Conservation (phyloP, 2,797 vertebrate species). For the Semotilus atromaculatus region DNA sequence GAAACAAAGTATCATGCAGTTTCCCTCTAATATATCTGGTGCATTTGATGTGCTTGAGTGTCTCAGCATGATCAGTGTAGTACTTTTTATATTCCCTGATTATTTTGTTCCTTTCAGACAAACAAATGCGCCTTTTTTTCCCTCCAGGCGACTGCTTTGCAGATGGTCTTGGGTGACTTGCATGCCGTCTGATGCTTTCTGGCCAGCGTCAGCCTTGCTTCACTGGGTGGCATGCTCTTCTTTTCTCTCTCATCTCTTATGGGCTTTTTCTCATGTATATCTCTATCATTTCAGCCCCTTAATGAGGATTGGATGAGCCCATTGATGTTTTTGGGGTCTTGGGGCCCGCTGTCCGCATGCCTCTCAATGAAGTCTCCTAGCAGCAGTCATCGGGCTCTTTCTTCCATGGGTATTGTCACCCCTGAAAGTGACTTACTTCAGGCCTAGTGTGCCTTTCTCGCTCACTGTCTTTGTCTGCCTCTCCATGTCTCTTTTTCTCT, state of each 20-base stretch:
- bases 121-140: constrained; percentile 31
- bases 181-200: constrained; percentile 31
- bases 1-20: constrained; percentile 6
- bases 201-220: constrained; percentile 50
- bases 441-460: constrained; percentile 73
- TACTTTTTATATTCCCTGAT: constrained; percentile 9
- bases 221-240: constrained; percentile 59
- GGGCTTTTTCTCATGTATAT: constrained; percentile 77
- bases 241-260: constrained; percentile 73
- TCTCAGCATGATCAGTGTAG: constrained; percentile 21
- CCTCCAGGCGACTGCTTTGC: background rate
- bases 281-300: constrained; percentile 78
- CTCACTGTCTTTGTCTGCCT: constrained; percentile 62
- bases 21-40: background rate
- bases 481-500: constrained; percentile 62
- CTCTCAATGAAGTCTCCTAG: constrained; percentile 81
- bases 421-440: constrained; percentile 83
- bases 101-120: constrained; percentile 28
- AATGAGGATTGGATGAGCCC: constrained; percentile 77
- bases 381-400: constrained; percentile 81
- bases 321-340: constrained; percentile 75
- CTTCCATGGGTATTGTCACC: constrained; percentile 82
- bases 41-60: constrained; percentile 6
- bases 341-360: constrained; percentile 77
- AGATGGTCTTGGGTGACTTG: constrained; percentile 57